Evolutionary conservation across 2,797 vertebrate species (phyloP).

Genomic region (Hoplostethus mediterraneus): DNA sequence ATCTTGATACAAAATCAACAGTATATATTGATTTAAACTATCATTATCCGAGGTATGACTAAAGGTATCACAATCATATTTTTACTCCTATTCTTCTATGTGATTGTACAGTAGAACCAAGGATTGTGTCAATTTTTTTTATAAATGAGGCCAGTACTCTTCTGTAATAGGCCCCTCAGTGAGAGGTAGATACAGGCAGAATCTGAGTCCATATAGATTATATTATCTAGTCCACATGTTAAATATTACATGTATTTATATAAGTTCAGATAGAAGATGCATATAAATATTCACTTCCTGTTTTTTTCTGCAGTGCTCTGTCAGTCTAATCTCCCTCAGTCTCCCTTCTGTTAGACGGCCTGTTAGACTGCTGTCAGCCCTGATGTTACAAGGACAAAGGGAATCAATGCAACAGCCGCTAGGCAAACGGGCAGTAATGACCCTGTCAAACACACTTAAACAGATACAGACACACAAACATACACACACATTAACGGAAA

Average conservation of each 20-base stretch:
- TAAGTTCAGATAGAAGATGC: neutral
- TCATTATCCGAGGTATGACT: neutral
- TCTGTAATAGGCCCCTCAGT: neutral
- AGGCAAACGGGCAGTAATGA: constrained; percentile 12
- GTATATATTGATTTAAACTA: neutral
- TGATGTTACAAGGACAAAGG: neutral
- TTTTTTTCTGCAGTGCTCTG: neutral
- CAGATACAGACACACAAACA: constrained; percentile 2
- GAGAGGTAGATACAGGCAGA: neutral
- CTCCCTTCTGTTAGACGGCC: neutral
- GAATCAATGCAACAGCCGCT: constrained; percentile 12
- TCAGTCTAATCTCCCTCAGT: constrained; percentile 1
- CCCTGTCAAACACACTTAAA: neutral
- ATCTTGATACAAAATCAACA: neutral
- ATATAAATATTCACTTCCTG: neutral
- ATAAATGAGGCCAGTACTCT: neutral
- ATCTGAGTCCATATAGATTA: neutral
- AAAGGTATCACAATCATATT: neutral
- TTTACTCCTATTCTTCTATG: neutral
- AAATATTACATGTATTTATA: too few species aligned
- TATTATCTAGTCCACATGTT: too few species aligned
- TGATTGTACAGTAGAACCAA: neutral
- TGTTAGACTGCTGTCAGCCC: neutral
- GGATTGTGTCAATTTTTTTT: neutral
- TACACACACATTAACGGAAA: neutral